phyloP scores from a whole-genome alignment of 2,888 invertebrate species.

The Nephrocerus scutellatus region DNA sequence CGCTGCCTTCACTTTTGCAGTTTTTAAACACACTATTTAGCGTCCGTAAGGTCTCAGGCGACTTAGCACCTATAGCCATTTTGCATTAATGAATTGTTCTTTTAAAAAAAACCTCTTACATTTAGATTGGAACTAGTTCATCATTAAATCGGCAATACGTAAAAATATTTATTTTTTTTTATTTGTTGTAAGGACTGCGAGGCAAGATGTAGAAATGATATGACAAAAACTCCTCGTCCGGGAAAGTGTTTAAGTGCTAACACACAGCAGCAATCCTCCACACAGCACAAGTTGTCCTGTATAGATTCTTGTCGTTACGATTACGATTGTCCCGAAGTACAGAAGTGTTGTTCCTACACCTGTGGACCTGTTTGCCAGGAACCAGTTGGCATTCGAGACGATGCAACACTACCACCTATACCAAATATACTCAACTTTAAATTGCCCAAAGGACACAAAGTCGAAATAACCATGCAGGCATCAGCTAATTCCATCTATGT shows the following conservation, averaged over 20 bases:
- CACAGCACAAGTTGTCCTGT: conserved; percentile 31
- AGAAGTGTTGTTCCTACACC: conserved; percentile 60
- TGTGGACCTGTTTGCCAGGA: conserved; percentile 66
- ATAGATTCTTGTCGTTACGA: conserved; percentile 49
- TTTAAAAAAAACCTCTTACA: too few species aligned
- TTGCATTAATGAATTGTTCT: too few species aligned
- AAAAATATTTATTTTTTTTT: background rate
- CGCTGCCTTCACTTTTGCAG: too few species aligned
- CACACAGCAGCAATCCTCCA: too few species aligned
- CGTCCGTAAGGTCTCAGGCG: too few species aligned
- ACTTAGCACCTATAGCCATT: too few species aligned
- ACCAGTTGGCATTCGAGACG: conserved; percentile 49
- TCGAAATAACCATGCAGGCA: conserved; percentile 51
- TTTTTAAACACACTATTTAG: too few species aligned
- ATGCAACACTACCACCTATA: conserved; percentile 56
- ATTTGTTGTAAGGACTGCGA: conserved; percentile 30
- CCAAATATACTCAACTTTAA: conserved; percentile 56
- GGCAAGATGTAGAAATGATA: conserved; percentile 33
- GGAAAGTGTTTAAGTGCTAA: conserved; percentile 41
- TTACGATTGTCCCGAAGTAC: conserved; percentile 60
- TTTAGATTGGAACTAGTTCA: too few species aligned
- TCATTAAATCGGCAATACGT: background rate
- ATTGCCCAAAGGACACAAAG: conserved; percentile 49
- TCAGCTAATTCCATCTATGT: conserved; percentile 34
- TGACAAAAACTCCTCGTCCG: conserved; percentile 33